Evolutionary conservation across 2,888 invertebrate species (phyloP), one percentile per base, ranked within the genome.

Genomic region (Strigamia transsilvanica): DNA sequence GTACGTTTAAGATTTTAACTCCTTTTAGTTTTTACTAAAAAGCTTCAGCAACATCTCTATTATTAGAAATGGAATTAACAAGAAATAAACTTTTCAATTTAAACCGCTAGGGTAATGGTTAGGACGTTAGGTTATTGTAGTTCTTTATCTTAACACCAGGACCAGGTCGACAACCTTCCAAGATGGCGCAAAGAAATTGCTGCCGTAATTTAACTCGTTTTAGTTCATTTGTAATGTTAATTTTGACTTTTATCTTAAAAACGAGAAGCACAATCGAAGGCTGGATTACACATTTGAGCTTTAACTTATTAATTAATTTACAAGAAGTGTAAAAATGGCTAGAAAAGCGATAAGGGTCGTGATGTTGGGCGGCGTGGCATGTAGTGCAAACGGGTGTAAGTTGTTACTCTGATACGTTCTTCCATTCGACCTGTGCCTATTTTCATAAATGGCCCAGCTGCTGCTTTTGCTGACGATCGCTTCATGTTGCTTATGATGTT

Each of bases 391-490:
- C 12, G 73, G 73, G 32, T 23, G 73, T 23, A 32, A 32, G 73
- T 73, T 73, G 73, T 73, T 32, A 32, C 73, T 73, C 27, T n/a
- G 73, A 73, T 73, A 73, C 32, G 73, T 73, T 73, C 73, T 32
- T 73, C 32, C 13, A 73, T 73, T 73, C 73, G 73, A 73, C 73
- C 73, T 73, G 38, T 38, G 73, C 73, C 73, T 27, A 73, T 73
- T 73, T 73, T 73, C 73, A 73, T 73, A 73, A 73, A 73, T 73
- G 73, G 73, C 73, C 73, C 73, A 73, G 73, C 73, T 73, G 73
- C 73, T 73, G 73, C 73, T 73, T 73, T 73, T 73, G 23, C 73
- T 73, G 73, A 73, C 32, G 27, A 73, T 73, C 73, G 32, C 73
- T 73, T 73, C 73, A 32, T 73, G 32, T 73, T 73, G 73, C 73